phyloP scores from a whole-genome alignment of 2,888 invertebrate species.

The Macrostomum cliftonense region DNA sequence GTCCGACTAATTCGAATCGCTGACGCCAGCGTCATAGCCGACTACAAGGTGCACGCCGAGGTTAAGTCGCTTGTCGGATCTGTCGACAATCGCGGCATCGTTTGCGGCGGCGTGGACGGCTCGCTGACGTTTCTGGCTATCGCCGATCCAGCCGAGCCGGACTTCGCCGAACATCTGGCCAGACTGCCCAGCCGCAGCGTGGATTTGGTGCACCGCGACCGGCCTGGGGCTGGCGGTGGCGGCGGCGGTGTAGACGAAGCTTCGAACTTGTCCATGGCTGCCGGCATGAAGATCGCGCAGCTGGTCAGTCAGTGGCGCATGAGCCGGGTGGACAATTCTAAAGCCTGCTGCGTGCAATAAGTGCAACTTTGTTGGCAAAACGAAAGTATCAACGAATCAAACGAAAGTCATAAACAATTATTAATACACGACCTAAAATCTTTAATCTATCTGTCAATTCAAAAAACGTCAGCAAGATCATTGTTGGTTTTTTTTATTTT shows the following conservation, averaged over 20 bases:
- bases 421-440: too few relatives aligned
- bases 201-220: too few relatives aligned
- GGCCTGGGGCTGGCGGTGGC: too few relatives aligned
- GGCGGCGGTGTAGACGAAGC: slow-evolving; percentile 59
- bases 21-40: slow-evolving; percentile 76
- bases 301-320: background rate
- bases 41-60: slow-evolving; percentile 44
- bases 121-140: slow-evolving; percentile 72
- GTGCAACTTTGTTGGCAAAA: background rate
- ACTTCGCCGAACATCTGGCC: slow-evolving; percentile 6
- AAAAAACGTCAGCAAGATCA: too few relatives aligned
- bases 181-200: slow-evolving; percentile 1
- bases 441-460: too few relatives aligned
- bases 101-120: slow-evolving; percentile 76
- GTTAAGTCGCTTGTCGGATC: slow-evolving; percentile 25
- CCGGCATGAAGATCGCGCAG: slow-evolving; percentile 72
- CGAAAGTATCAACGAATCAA: background rate
- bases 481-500: too few relatives aligned
- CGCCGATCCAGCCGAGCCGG: slow-evolving; percentile 43
- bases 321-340: background rate
- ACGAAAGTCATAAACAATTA: too few relatives aligned
- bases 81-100: slow-evolving; percentile 36
- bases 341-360: background rate
- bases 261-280: slow-evolving; percentile 61
- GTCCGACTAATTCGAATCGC: slow-evolving; percentile 70